Percentiles rank a stretch among this genome's conserved stretches.
Conservation (phyloP, 2,797 vertebrate genomes). For the Cyprinodon diabolis region DNA sequence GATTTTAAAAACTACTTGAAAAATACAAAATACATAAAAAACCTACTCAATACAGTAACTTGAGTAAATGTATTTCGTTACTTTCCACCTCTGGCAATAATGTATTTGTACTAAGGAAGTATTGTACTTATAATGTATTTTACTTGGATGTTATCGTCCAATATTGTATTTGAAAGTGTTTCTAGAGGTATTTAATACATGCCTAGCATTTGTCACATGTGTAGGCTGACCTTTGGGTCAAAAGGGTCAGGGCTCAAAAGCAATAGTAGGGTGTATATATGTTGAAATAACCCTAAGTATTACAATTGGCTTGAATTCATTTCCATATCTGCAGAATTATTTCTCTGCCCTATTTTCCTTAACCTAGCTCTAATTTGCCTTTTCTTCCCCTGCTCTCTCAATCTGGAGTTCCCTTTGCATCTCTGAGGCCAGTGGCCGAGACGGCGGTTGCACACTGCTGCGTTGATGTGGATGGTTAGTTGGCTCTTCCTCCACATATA, state of each 20-base stretch:
- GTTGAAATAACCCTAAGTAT: not conserved
- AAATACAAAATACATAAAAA: too few relatives aligned
- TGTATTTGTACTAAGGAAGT: too few relatives aligned
- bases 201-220: not conserved
- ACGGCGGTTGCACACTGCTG: conserved; percentile 50
- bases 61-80: too few relatives aligned
- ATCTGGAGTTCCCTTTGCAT: conserved; percentile 22
- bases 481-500: conserved; percentile 73
- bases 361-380: conserved; percentile 58
- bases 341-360: conserved; percentile 38
- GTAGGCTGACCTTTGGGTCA: conserved; percentile 13
- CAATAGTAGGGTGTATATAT: not conserved
- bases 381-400: conserved; percentile 19
- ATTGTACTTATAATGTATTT: too few relatives aligned
- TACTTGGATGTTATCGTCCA: too few relatives aligned
- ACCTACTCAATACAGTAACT: too few relatives aligned
- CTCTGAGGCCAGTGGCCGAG: conserved; percentile 57
- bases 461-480: conserved; percentile 75
- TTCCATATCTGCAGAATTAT: conserved; percentile 37
- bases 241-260: not conserved
- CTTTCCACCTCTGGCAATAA: too few relatives aligned
- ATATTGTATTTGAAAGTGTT: too few relatives aligned
- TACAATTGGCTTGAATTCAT: conserved; percentile 28
- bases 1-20: too few relatives aligned
- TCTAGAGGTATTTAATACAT: not conserved